Evolutionary conservation across 2,888 invertebrate genomes (phyloP), one percentile per base, ranked within the genome.

Genomic region (Buathra laborator): DNA sequence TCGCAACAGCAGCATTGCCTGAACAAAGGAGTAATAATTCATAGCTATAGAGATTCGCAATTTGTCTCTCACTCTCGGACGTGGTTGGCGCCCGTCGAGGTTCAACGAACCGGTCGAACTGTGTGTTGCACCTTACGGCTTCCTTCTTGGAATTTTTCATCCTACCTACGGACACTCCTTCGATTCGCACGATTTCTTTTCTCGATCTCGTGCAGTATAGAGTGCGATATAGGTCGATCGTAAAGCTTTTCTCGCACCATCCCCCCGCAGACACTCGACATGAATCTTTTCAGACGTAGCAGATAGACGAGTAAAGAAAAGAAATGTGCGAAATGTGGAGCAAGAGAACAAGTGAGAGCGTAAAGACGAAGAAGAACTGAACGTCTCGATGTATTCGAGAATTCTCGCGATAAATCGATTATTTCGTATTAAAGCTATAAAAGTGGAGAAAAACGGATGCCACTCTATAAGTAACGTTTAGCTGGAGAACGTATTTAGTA

Each of bases 41-140:
- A 77, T 77, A 46, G 37, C 37, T 16, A 59, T 16, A 66, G 71
- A 78, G 51, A 72, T 81, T 78, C 74, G 62, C 78, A 85, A 85
- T 82, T 82, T 77, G 72, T 82, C 81, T 81, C 59, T 81, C 64
- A 53, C 56, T 56, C 77, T 53, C 32, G 44, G n/a, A 48, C 24
- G 37, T 5, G 43, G 43, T 46, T 37, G 67, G 59, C 79, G 24
- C 43, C 68, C 29, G 16, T 51, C 78, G 19, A 37, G 24, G 71
- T 71, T 71, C 71, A 44, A 76, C 51, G 66, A 76, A 48, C 64
- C 46, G 19, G 6, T 7, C n/a, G 14, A 37, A 2, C 19, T 37
- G 37, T 37, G 12, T 29, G 46, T 66, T 32, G 66, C 67, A 53
- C 76, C 24, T 51, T 14, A 5, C 37, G 7, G 66, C 43, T 19